A percentile compares a stretch with the other conserved stretches of the same genome.
phyloP scores from a whole-genome alignment of 1,140 invertebrate species.

The Macrosteles quadrilineatus region DNA sequence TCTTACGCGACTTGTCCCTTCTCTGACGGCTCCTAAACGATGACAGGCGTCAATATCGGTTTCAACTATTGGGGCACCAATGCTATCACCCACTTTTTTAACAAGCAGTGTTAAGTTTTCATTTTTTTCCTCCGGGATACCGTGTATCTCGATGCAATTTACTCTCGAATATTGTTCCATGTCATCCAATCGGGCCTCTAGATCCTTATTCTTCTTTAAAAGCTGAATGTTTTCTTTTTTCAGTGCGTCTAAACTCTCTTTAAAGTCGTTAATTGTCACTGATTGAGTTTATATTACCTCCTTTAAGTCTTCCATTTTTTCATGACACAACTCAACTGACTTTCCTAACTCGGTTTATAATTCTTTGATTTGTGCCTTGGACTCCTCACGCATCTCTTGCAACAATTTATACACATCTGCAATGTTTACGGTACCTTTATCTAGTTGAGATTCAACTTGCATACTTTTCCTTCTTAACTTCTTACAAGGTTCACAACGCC shows the following conservation, averaged over 20 bases:
- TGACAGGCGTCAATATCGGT: no score
- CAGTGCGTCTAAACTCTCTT: neutral
- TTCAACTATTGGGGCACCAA: no score
- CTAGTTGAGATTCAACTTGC: neutral
- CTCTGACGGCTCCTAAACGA: neutral
- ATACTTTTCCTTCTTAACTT: neutral
- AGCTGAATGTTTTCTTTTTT: neutral
- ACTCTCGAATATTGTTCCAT: neutral
- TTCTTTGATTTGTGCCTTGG: no score
- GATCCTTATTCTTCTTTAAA: neutral
- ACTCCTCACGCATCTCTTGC: no score
- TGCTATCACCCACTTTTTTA: neutral
- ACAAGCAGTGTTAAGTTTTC: neutral
- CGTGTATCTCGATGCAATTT: constrained; percentile 1
- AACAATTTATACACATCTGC: no score
- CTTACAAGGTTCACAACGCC: neutral
- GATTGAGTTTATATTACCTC: neutral
- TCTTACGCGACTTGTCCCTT: neutral
- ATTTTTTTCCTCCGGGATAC: neutral
- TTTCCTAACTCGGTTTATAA: neutral
- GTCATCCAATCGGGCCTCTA: neutral
- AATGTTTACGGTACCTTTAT: neutral
- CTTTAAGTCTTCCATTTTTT: neutral
- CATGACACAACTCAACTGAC: neutral
- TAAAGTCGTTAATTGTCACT: neutral